Percentiles rank a stretch among this genome's conserved stretches.
Conservation (phyloP, 2,113 vertebrate species). For the Podilymbus podiceps region DNA sequence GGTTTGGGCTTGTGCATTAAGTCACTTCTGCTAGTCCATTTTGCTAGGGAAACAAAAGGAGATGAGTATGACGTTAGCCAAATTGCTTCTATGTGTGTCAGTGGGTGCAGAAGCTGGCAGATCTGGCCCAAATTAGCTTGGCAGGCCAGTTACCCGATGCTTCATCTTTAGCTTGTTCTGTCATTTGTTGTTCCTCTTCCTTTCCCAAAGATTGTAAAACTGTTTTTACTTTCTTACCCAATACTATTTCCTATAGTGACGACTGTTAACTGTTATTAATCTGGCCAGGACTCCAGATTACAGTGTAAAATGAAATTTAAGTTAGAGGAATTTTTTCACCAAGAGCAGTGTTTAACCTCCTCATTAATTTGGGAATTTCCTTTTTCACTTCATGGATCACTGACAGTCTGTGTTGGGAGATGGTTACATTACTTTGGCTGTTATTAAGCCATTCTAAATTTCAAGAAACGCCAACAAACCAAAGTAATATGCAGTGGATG, state of each 20-base stretch:
- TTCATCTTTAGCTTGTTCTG: not conserved
- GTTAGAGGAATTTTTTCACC: not conserved
- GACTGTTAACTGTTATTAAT: not conserved
- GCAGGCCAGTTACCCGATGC: not conserved
- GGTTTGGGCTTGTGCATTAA: not conserved
- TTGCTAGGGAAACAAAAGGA: not conserved
- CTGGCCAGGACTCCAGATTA: not conserved
- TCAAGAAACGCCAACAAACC: not conserved
- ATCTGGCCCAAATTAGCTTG: not conserved
- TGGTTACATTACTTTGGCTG: not conserved
- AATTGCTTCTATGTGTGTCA: not conserved
- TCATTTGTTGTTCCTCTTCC: slow-evolving; percentile 23
- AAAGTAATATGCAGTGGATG: not conserved
- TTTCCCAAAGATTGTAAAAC: not conserved
- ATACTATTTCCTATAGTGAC: not conserved
- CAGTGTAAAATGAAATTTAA: not conserved
- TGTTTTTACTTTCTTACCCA: slow-evolving; percentile 3
- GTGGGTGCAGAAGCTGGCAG: not conserved
- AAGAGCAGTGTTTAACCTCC: not conserved
- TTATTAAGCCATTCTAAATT: not conserved
- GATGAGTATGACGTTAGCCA: not conserved
- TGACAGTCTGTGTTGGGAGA: not conserved
- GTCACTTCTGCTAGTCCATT: not conserved
- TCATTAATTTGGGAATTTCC: not conserved
- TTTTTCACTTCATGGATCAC: not conserved